Percentiles rank a stretch among this genome's conserved stretches.
Conservation (phyloP, 2,113 vertebrate genomes). For the Stegastes partitus region DNA sequence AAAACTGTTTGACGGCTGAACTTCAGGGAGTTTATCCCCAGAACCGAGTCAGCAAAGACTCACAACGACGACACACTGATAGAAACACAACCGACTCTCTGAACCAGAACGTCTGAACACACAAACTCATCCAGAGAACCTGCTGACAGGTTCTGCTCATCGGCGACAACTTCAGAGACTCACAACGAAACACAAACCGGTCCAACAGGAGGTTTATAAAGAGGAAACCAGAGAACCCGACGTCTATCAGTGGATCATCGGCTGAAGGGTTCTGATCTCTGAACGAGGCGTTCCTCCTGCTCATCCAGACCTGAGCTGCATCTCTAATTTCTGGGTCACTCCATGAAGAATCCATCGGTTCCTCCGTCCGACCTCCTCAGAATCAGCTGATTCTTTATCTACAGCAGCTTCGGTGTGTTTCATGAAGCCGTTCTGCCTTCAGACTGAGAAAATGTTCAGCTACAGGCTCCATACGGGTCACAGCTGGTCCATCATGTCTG, state of each 20-base stretch:
- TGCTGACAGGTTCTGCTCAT: constrained; percentile 52
- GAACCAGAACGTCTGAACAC: constrained; percentile 62
- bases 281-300: neutral
- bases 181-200: too few species aligned
- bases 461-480: too few species aligned
- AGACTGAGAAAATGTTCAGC: too few species aligned
- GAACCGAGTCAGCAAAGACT: constrained; percentile 67
- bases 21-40: constrained; percentile 54
- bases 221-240: neutral
- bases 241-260: neutral
- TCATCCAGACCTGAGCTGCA: too few species aligned
- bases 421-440: too few species aligned
- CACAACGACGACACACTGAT: constrained; percentile 23
- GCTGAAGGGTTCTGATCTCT: neutral
- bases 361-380: too few species aligned
- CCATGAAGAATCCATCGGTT: too few species aligned
- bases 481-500: too few species aligned
- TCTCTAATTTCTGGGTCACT: too few species aligned
- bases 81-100: constrained; percentile 56
- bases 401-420: too few species aligned
- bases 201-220: neutral
- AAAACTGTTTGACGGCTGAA: constrained; percentile 63
- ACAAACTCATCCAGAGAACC: constrained; percentile 37
- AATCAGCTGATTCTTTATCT: too few species aligned
- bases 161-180: constrained; percentile 28